A percentile compares a stretch with the other conserved stretches of the same genome.
These are phyloP conservation scores for Ophonus ardosiacus DNA, from an alignment of 2,888 invertebrate species.

Conservation along the genomic window DNA sequence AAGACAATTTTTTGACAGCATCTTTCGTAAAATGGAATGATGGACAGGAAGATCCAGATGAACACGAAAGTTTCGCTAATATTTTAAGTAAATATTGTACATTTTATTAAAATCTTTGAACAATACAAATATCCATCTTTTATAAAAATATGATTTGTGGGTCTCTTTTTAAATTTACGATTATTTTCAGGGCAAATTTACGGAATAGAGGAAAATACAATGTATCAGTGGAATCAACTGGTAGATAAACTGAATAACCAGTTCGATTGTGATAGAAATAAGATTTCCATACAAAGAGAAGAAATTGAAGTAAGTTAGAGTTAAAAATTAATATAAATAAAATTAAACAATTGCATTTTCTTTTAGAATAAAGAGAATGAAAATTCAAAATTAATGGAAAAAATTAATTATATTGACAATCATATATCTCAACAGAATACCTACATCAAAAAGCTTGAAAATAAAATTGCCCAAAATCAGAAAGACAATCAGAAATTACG, in stretches of 20 bases:
- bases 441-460: not conserved
- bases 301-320: not conserved
- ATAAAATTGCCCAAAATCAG: not conserved
- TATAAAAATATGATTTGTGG: no score
- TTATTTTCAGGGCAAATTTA: not conserved
- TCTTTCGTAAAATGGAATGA: conserved; percentile 10
- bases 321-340: not conserved
- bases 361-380: not conserved
- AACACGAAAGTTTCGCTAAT: not conserved
- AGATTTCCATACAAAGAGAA: not conserved
- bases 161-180: not conserved
- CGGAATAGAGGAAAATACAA: not conserved
- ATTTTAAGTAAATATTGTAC: not conserved
- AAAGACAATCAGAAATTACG: conserved; percentile 2
- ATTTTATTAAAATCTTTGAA: no score
- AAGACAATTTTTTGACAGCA: not conserved
- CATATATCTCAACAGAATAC: not conserved
- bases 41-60: not conserved
- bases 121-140: no score
- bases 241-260: not conserved
- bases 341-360: not conserved
- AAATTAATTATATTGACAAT: not conserved
- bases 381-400: not conserved
- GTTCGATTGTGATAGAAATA: not conserved
- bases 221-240: not conserved